Percentiles rank a stretch among this genome's conserved stretches.
Evolutionary conservation across 1,140 invertebrate genomes (phyloP).

Genomic region (Battus philenor): DNA sequence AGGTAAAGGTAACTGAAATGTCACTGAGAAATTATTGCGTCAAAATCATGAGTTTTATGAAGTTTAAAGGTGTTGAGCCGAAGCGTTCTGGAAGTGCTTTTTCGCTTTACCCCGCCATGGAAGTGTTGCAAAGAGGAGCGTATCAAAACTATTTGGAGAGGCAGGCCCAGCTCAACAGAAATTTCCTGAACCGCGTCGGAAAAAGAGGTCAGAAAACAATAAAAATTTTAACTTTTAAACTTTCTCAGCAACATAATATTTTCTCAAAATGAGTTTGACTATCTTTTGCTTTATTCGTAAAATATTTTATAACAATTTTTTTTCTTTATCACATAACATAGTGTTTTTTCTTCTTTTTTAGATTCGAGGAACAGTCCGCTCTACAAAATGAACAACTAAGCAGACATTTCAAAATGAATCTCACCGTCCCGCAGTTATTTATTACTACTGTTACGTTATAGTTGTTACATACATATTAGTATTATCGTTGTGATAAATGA

Average conservation of each 20-base stretch:
- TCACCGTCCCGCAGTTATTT: constrained; percentile 19
- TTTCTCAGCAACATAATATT: too few species aligned
- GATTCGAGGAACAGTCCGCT: constrained; percentile 31
- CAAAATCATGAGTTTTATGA: constrained; percentile 33
- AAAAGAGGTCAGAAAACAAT: constrained; percentile 62
- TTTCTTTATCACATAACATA: too few species aligned
- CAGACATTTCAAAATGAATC: constrained; percentile 6
- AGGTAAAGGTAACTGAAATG: background rate
- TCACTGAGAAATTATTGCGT: background rate
- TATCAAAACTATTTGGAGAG: constrained; percentile 78
- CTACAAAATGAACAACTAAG: constrained; percentile 33
- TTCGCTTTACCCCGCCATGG: constrained; percentile 57
- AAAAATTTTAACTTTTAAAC: too few species aligned
- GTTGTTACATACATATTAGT: too few species aligned
- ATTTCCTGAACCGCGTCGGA: constrained; percentile 75
- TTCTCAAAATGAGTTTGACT: too few species aligned
- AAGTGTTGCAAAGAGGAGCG: constrained; percentile 82
- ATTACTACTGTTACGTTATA: too few species aligned
- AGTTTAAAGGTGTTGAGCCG: constrained; percentile 35
- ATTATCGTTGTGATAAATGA: too few species aligned
- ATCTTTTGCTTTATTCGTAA: too few species aligned
- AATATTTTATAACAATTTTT: too few species aligned
- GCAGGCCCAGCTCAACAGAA: constrained; percentile 73
- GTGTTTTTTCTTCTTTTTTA: constrained; percentile 25
- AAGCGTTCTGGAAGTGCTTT: constrained; percentile 37